Conservation (phyloP, 2,888 invertebrate genomes). For the Leptopilina myrica region DNA sequence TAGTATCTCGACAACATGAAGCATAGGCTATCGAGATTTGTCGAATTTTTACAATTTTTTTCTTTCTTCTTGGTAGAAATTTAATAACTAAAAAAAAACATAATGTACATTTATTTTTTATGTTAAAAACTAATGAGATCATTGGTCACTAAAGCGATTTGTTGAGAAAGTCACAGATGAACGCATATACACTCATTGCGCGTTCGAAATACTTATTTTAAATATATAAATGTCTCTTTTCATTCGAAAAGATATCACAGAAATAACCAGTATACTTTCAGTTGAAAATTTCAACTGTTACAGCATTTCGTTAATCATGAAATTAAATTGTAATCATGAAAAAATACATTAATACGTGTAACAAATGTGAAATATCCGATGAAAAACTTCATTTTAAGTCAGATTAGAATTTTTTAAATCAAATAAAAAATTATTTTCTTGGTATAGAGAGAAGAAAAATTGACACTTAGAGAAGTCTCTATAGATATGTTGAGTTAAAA, state of each 20-base stretch:
- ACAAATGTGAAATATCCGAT: no score
- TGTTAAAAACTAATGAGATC: conserved; percentile 30
- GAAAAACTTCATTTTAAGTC: no score
- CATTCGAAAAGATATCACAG: not conserved
- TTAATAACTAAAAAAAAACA: conserved; percentile 11
- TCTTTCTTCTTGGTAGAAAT: not conserved
- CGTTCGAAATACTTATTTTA: conserved; percentile 30
- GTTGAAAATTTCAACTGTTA: not conserved
- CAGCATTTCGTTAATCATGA: no score
- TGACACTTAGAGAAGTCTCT: no score
- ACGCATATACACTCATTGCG: not conserved
- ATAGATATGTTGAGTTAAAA: no score
- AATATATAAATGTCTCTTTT: conserved; percentile 18
- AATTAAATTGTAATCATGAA: no score
- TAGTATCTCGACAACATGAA: conserved; percentile 9
- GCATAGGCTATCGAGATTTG: conserved; percentile 31
- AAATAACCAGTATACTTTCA: not conserved
- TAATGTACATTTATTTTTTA: conserved; percentile 9
- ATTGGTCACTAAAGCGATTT: conserved; percentile 11
- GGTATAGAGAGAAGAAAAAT: no score
- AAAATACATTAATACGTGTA: no score
- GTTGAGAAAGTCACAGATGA: conserved; percentile 19
- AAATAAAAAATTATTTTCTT: no score
- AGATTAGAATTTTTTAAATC: no score
- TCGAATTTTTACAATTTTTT: conserved; percentile 26